Evolutionary conservation across 2,888 invertebrate species (phyloP).

Genomic region (Physocephala rufipes): DNA sequence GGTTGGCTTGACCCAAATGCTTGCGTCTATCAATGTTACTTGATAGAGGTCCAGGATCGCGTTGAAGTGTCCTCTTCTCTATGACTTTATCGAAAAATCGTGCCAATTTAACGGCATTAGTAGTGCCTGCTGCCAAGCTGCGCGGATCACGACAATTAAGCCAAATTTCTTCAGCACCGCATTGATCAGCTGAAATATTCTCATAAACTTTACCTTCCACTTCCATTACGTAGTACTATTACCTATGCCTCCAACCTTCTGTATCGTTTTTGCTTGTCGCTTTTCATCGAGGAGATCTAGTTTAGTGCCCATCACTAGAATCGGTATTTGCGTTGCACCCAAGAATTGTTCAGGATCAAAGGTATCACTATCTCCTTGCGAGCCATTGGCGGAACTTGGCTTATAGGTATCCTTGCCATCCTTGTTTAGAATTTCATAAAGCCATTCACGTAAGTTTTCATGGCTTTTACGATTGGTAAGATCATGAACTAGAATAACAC

Average conservation of each 20-base stretch:
- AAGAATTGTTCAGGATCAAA: constrained; percentile 88
- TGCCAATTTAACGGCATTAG: constrained; percentile 91
- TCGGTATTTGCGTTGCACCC: constrained; percentile 89
- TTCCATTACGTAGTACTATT: constrained; percentile 40
- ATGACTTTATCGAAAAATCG: constrained; percentile 91
- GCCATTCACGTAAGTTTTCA: constrained; percentile 91
- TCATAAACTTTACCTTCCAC: not conserved
- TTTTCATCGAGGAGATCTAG: constrained; percentile 84
- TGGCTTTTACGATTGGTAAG: constrained; percentile 96
- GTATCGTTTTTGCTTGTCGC: constrained; percentile 67
- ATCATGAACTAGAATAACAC: constrained; percentile 96
- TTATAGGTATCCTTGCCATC: constrained; percentile 69
- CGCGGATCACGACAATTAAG: constrained; percentile 79
- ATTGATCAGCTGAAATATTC: constrained; percentile 78
- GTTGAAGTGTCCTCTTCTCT: constrained; percentile 59
- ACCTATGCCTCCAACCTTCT: constrained; percentile 64
- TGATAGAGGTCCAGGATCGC: constrained; percentile 49
- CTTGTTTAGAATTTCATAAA: constrained; percentile 86
- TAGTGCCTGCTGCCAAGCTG: constrained; percentile 92
- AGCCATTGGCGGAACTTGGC: constrained; percentile 42
- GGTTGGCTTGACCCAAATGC: constrained; percentile 32
- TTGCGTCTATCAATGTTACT: constrained; percentile 45
- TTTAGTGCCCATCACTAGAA: constrained; percentile 94
- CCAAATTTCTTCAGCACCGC: constrained; percentile 92
- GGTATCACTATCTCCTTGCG: constrained; percentile 39